Conservation (phyloP, 2,888 invertebrate genomes). For the Thecophora atra region DNA sequence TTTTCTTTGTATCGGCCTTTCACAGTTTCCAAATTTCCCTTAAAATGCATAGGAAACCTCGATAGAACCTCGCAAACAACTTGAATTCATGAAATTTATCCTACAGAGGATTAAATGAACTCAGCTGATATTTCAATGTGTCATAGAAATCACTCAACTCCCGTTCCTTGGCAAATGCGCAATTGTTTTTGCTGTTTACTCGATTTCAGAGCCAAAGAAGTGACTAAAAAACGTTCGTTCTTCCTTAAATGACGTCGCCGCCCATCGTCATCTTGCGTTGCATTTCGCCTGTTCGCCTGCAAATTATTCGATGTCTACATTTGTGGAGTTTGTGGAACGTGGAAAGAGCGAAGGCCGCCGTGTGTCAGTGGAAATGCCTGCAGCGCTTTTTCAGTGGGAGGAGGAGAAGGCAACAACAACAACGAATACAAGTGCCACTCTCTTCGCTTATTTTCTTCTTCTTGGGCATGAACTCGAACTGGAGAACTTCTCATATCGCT, state of each 20-base stretch:
- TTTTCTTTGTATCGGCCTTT: background rate
- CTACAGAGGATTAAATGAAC: background rate
- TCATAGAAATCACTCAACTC: conserved; percentile 6
- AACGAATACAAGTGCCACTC: conserved; percentile 37
- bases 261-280: conserved; percentile 25
- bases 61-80: too few relatives aligned
- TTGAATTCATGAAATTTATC: background rate
- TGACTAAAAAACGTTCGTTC: too few relatives aligned
- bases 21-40: too few relatives aligned
- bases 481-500: background rate
- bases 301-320: conserved; percentile 36
- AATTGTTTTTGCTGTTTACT: too few relatives aligned
- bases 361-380: too few relatives aligned
- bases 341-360: background rate
- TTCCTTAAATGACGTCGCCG: too few relatives aligned
- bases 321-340: conserved; percentile 18
- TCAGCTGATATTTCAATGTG: background rate
- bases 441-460: conserved; percentile 5
- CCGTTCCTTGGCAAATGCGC: too few relatives aligned
- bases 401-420: too few relatives aligned
- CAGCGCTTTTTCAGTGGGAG: too few relatives aligned
- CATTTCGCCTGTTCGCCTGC: conserved; percentile 45
- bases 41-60: too few relatives aligned
- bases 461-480: background rate
- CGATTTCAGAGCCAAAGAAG: too few relatives aligned